Percentiles rank a stretch among this genome's conserved stretches.
Evolutionary conservation across 2,888 invertebrate genomes (phyloP).

Genomic region (Oegoconia quadripuncta): DNA sequence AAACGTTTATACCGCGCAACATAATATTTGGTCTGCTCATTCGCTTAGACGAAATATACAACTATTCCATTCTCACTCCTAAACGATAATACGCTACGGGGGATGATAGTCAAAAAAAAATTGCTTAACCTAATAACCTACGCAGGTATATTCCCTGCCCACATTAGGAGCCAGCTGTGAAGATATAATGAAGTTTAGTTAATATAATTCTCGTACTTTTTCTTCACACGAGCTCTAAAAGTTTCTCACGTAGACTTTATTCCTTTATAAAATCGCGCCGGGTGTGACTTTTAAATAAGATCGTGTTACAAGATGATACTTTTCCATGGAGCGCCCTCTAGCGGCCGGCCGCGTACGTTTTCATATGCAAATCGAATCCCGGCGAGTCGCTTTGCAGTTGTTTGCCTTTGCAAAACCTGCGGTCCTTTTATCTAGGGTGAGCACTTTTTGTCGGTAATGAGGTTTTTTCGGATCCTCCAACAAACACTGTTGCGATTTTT

Average conservation of each 20-base stretch:
- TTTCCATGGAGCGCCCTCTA: slow-evolving; percentile 40
- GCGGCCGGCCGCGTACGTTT: slow-evolving; percentile 39
- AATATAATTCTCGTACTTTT: slow-evolving; percentile 39
- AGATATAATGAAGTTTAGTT: no score
- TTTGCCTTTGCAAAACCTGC: slow-evolving; percentile 12
- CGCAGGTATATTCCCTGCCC: no score
- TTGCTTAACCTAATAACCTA: no score
- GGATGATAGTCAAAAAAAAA: no score
- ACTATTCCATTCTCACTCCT: no score
- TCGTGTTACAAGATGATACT: slow-evolving; percentile 45
- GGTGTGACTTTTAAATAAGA: slow-evolving; percentile 65
- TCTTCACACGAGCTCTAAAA: slow-evolving; percentile 24
- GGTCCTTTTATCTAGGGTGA: slow-evolving; percentile 12
- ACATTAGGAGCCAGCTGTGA: no score
- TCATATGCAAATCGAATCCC: slow-evolving; percentile 57
- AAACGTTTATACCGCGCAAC: no score
- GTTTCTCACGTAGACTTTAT: slow-evolving; percentile 35
- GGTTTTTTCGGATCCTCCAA: slow-evolving; percentile 1
- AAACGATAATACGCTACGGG: no score
- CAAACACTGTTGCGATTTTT: slow-evolving; percentile 23
- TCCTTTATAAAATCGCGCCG: slow-evolving; percentile 48
- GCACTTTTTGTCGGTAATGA: slow-evolving; percentile 9
- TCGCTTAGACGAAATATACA: no score
- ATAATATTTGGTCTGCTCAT: no score
- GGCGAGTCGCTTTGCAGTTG: slow-evolving; percentile 22